Evolutionary conservation across 2,888 invertebrate genomes (phyloP), one percentile per base, ranked within the genome.

Genomic region (Rotaria macrura): DNA sequence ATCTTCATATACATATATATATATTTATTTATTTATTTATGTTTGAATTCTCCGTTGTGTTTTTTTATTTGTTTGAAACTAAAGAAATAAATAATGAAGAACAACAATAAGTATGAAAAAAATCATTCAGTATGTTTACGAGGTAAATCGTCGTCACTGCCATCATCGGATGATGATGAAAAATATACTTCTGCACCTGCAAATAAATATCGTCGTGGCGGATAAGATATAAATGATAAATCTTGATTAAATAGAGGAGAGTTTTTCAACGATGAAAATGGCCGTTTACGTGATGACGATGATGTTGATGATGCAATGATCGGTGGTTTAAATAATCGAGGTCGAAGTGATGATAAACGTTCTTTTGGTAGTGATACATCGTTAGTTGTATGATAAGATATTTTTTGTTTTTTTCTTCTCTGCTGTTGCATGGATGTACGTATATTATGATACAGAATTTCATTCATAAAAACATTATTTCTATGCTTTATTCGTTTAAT

Each of bases 101-200:
- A 65, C 65, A 65, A 49, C 17, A 49, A 49, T 14, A 49, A 49
- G 17, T 12, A 49, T 0, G 14, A 49, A 4, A 65, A 29, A 14
- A 65, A 10, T 79, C 74, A 79, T 79, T 43, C 74, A 79, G 38
- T 79, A 38, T 79, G 74, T 43, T 79, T 79, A 40, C 43, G 40
- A 29, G 38, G 40, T 79, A 43, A n/a, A 79, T 79, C 43, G 2
- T 79, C 40, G 9, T 79, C 74, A 25, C 43, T 38, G 23, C 25
- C 74, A 43, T 79, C 74, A 43, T 79, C 74, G 2, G 12, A 12
- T 20, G 65, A 65, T 65, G 65, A 65, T 29, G 74, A 79, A 7
- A 79, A 79, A 25, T 25, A 43, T 5, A 79, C 43, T 43, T 79
- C 74, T 23, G 74, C 74, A 43, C 74, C 74, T 25, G 38, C 43